phyloP scores from a whole-genome alignment of 2,888 invertebrate genomes.

The Spodoptera littoralis region DNA sequence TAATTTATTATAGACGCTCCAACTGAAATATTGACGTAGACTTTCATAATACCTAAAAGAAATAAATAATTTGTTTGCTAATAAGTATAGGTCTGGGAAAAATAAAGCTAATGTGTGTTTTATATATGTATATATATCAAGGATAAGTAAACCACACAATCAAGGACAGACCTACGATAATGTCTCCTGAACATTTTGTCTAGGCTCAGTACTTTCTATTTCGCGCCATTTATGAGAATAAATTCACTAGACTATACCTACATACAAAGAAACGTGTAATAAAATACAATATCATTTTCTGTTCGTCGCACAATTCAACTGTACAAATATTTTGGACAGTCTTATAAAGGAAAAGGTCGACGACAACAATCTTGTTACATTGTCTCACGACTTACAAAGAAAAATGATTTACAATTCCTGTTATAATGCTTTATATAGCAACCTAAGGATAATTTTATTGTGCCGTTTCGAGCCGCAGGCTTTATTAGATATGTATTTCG shows the following conservation, averaged over 20 bases:
- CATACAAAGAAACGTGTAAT: neutral
- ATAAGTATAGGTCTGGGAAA: too few relatives aligned
- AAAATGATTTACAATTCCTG: neutral
- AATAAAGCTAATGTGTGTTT: neutral
- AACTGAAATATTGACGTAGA: too few relatives aligned
- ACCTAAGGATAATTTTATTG: too few relatives aligned
- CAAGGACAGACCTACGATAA: neutral
- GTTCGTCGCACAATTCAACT: constrained; percentile 19
- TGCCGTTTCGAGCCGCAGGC: neutral
- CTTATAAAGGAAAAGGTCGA: neutral
- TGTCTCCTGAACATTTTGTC: constrained; percentile 1
- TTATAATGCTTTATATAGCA: too few relatives aligned
- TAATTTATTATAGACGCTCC: too few relatives aligned
- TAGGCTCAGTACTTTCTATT: constrained; percentile 11
- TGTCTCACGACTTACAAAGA: neutral
- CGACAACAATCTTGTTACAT: neutral
- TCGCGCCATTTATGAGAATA: neutral
- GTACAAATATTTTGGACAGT: neutral
- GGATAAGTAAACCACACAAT: neutral
- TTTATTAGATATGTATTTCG: constrained; percentile 18
- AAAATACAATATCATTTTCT: constrained; percentile 10
- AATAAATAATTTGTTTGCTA: too few relatives aligned
- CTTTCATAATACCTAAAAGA: too few relatives aligned
- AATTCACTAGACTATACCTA: too few relatives aligned
- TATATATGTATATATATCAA: neutral